These are phyloP conservation scores for Chaetophractus vellerosus DNA, from an alignment of 2,797 vertebrate genomes.

Conservation along the genomic window DNA sequence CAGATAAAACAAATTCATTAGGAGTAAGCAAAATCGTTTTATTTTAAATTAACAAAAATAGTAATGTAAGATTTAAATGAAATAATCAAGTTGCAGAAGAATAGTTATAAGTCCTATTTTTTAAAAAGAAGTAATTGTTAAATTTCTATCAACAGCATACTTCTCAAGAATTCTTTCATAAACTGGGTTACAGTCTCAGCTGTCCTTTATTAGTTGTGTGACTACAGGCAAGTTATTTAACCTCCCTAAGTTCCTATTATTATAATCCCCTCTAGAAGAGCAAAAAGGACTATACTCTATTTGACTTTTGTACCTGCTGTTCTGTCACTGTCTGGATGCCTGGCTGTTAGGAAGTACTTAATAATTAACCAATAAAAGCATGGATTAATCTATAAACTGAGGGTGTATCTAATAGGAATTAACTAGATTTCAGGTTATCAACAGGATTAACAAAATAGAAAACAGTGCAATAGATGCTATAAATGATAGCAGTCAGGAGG, in stretches of 20 bases:
- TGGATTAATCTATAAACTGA: conserved; percentile 38
- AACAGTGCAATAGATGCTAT: neutral
- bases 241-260: neutral
- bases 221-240: conserved; percentile 47
- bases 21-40: conserved; percentile 47
- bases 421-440: conserved; percentile 40
- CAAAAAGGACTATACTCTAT: neutral
- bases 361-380: conserved; percentile 64
- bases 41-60: conserved; percentile 64
- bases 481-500: neutral
- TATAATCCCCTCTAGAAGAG: conserved; percentile 45
- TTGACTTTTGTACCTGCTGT: conserved; percentile 45
- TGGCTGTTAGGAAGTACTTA: conserved; percentile 33
- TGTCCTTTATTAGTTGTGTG: neutral
- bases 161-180: conserved; percentile 58
- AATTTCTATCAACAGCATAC: conserved; percentile 66
- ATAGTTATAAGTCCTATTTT: neutral
- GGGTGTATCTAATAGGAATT: neutral
- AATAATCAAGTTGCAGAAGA: conserved; percentile 41
- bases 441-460: conserved; percentile 38
- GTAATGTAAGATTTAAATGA: conserved; percentile 26
- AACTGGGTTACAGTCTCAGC: conserved; percentile 41
- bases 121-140: conserved; percentile 54
- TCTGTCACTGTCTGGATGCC: conserved; percentile 4
- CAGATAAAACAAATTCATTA: conserved; percentile 49